Percentiles rank a stretch among this genome's conserved stretches.
These are phyloP conservation scores for Vanessa atalanta DNA, from an alignment of 1,140 invertebrate genomes.

Conservation along the genomic window DNA sequence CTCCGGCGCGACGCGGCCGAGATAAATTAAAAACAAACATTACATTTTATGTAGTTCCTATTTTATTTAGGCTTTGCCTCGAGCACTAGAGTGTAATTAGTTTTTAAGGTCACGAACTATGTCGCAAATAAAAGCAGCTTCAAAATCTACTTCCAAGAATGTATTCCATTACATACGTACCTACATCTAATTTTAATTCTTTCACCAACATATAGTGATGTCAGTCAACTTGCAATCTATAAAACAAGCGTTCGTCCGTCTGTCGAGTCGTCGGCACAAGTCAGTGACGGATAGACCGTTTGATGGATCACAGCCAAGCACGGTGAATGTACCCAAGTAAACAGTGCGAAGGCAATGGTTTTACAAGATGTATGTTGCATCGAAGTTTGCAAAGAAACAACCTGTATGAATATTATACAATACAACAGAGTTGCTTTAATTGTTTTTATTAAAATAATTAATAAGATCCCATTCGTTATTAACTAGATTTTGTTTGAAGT, in stretches of 20 bases:
- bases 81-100: too few relatives aligned
- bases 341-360: conserved; percentile 15
- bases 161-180: background rate
- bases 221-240: conserved; percentile 18
- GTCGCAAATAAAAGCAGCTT: too few relatives aligned
- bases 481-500: too few relatives aligned
- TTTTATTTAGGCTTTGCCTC: background rate
- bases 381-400: conserved; percentile 4
- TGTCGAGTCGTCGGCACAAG: conserved; percentile 23
- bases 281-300: conserved; percentile 33
- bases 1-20: conserved; percentile 55
- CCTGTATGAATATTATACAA: conserved; percentile 5
- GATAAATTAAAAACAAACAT: conserved; percentile 56
- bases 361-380: conserved; percentile 19
- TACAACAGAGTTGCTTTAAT: background rate
- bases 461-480: background rate
- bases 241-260: conserved; percentile 23
- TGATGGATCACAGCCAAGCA: conserved; percentile 32
- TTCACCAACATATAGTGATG: background rate
- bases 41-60: conserved; percentile 15
- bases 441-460: background rate
- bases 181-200: conserved; percentile 7
- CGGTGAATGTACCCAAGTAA: conserved; percentile 14
- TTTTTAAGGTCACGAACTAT: too few relatives aligned
- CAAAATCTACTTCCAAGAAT: background rate